Evolutionary conservation across 2,113 vertebrate genomes (phyloP), one percentile per base, ranked within the genome.

Genomic region (Xyrauchen texanus): DNA sequence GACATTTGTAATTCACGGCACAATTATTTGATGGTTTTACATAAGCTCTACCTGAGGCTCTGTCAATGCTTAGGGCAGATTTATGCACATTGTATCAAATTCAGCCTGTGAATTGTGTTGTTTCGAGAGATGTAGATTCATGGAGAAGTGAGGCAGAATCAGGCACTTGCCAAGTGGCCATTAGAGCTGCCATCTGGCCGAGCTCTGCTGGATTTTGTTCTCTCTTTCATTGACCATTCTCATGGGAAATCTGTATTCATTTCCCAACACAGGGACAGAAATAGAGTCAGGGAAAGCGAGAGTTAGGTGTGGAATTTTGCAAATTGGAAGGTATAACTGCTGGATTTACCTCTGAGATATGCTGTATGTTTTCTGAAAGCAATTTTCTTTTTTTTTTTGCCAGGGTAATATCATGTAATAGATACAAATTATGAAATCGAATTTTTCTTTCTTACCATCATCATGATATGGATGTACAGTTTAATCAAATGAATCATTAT

Each of bases 171-270:
- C 83, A 82, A 82, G 68, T 82, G 80, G 68, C 78, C 72, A 85
- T 82, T 85, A 85, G 80, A 81, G 57, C 72, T 80, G 77, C 77
- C 80, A 85, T 85, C 83, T 85, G 83, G 72, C 80, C 69, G 49
- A 76, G 58, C 78, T 85, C 66, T 80, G 80, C 64, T 57, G 76
- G 80, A 76, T 76, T 78, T 84, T 70, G 76, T 81, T 84, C 76
- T 79, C 72, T 60, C 57, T 82, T 78, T 85, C 65, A 80, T 65
- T 68, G 76, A n/a, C 52, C 61, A 21, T 76, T 78, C 78, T 84
- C 78, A 74, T 61, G 76, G 75, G 78, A 84, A 81, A 84, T 81
- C 69, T 78, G 78, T 52, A 68, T 78, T 74, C 69, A 16, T 66
- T 84, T 78, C 74, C 75, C 78, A 78, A 84, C 64, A 81, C 70